Conservation (phyloP, 2,888 invertebrate genomes). For the Acanthopleura granulata region DNA sequence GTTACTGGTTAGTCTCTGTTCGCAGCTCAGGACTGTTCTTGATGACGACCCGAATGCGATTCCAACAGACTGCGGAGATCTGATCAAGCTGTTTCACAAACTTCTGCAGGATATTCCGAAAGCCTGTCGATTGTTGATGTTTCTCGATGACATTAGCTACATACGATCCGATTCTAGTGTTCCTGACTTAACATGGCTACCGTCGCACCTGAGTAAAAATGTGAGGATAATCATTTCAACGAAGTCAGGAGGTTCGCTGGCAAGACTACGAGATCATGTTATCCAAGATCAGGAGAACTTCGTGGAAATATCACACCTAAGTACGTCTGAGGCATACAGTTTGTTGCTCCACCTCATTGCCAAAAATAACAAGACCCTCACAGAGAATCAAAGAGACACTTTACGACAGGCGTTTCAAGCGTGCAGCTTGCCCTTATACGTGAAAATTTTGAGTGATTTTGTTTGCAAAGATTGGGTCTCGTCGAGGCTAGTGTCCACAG, state of each 20-base stretch:
- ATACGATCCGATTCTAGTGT: constrained; percentile 50
- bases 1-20: constrained; percentile 55
- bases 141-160: constrained; percentile 51
- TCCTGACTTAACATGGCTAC: constrained; percentile 60
- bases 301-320: constrained; percentile 35
- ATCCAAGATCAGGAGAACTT: constrained; percentile 30
- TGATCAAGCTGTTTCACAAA: constrained; percentile 51
- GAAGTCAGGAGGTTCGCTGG: constrained; percentile 41
- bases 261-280: constrained; percentile 42
- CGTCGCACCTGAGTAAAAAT: constrained; percentile 52
- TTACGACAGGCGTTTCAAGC: background rate
- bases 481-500: background rate
- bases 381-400: background rate
- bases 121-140: constrained; percentile 50
- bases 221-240: constrained; percentile 61
- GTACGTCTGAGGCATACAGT: constrained; percentile 34
- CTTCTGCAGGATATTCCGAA: constrained; percentile 49
- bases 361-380: background rate
- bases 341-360: constrained; percentile 37
- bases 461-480: background rate
- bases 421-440: background rate
- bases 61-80: constrained; percentile 52
- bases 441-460: background rate
- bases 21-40: constrained; percentile 47
- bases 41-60: constrained; percentile 35